Base-by-base conservation (phyloP, 2,888 invertebrate species). In the Zaprionus obscuricornis region DNA sequence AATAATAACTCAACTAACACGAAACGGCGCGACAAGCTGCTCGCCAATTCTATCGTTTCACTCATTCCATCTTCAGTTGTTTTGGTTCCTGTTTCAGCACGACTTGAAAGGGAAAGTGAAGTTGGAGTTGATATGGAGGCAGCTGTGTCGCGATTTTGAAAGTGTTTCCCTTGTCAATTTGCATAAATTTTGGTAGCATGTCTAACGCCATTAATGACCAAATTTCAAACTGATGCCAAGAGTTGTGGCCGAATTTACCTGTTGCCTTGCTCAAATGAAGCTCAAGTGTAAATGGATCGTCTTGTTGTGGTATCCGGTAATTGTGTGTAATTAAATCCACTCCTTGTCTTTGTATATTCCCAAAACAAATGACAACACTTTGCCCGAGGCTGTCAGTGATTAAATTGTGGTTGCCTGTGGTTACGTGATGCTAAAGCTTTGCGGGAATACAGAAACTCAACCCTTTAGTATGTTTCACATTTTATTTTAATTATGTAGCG, bases 311-410 rank as follows among this genome's bases (percentile, higher is more conserved):
- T 82, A 87, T 87, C 75, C 85, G 68, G 86, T 90, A 89, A 89
- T 89, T 89, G 89, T 87, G 87, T 89, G 88, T 89, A 89, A 89
- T 89, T 90, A 89, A 89, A 90, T 86, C 86, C 79, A 62, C 58
- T 57, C 55, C 51, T 14, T 45, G 45, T 52, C 51, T 57, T 65
- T 56, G 42, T 49, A 51, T 56, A 52, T 45, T 50, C 45, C 40
- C 34, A 59, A 66, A 66, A 62, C 71, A 81, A 74, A 86, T 84
- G 86, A 82, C 86, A 84, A 84, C 82, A 84, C 81, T 82, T 84
- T 69, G n/a, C n/a, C n/a, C n/a, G n/a, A n/a, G n/a, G n/a, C n/a
- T n/a, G n/a, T n/a, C n/a, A n/a, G n/a, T n/a, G n/a, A n/a, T n/a
- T n/a, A n/a, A n/a, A n/a, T n/a, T n/a, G n/a, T n/a, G n/a, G n/a